Evolutionary conservation across 2,113 vertebrate genomes (phyloP).

Genomic region (Hemibagrus wyckioides): DNA sequence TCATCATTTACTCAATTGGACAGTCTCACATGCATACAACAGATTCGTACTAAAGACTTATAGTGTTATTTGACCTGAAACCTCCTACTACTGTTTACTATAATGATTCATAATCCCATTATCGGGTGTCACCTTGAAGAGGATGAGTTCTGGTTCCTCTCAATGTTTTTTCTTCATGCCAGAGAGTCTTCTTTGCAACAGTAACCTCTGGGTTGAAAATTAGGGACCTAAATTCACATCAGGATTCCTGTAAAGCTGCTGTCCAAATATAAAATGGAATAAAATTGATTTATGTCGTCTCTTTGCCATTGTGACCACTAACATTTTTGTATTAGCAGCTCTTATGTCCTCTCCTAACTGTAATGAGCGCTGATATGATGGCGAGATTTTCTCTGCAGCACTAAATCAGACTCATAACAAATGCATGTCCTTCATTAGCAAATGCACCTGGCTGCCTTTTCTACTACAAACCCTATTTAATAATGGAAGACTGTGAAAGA

Average conservation of each 20-base stretch:
- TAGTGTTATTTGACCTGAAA: background rate
- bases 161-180: background rate
- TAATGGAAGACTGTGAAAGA: background rate
- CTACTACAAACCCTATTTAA: constrained; percentile 10
- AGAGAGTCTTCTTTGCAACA: background rate
- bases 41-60: background rate
- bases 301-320: background rate
- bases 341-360: background rate
- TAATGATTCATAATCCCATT: background rate
- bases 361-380: background rate
- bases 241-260: background rate
- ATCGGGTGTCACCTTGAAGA: background rate
- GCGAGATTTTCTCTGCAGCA: background rate
- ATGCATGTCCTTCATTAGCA: background rate
- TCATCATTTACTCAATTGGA: background rate
- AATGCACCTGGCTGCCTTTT: constrained; percentile 17
- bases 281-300: background rate
- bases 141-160: background rate
- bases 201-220: background rate
- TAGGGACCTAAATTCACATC: background rate
- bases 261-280: background rate
- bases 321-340: background rate
- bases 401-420: background rate
- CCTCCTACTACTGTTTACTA: background rate
- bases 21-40: background rate